Evolutionary conservation across 2,113 vertebrate species (phyloP).

Genomic region (Colius striatus): DNA sequence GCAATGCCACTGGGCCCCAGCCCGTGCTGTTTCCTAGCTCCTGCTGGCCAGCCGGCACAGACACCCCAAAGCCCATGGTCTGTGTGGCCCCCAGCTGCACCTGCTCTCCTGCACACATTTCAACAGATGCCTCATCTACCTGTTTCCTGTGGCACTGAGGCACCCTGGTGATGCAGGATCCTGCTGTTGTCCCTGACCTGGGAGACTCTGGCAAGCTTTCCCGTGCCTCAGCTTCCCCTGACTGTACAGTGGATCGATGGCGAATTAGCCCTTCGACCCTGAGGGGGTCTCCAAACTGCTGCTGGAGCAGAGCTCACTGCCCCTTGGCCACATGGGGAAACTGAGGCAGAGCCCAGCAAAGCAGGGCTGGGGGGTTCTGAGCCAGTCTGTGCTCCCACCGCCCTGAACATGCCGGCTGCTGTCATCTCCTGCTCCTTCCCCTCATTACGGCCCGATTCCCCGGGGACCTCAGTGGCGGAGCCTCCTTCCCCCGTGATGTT

Average conservation of each 20-base stretch:
- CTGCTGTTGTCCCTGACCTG: background rate
- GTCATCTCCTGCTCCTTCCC: constrained; percentile 9
- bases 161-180: background rate
- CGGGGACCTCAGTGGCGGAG: background rate
- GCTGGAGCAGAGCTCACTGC: background rate
- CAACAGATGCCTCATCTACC: background rate
- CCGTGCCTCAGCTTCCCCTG: background rate
- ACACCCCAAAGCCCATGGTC: background rate
- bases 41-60: background rate
- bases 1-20: too few species aligned
- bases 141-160: background rate
- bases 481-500: background rate
- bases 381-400: background rate
- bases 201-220: background rate
- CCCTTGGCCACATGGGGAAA: background rate
- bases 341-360: background rate
- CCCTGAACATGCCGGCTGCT: rapidly evolving
- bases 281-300: rapidly evolving
- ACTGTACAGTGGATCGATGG: background rate
- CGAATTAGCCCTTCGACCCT: background rate
- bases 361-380: background rate
- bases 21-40: background rate
- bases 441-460: background rate
- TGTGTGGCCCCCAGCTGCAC: background rate
- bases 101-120: background rate